These are phyloP conservation scores for Muntiacus muntjak DNA, from an alignment of 2,113 vertebrate species.

Conservation along the genomic window DNA sequence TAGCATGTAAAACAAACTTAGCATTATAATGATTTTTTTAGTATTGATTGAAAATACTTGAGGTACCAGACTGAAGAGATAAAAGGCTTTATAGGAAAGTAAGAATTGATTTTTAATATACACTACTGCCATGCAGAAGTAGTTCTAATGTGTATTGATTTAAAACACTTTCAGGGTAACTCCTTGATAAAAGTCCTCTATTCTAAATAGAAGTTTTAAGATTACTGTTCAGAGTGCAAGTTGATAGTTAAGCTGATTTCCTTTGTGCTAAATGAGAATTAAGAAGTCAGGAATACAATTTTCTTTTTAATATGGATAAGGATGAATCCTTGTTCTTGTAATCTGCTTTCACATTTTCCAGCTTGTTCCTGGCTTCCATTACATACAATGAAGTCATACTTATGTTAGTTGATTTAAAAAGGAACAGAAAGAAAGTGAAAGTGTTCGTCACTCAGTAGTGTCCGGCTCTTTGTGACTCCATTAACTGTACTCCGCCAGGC, in stretches of 20 bases:
- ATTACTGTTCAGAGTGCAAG: neutral
- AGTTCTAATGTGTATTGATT: conserved; percentile 48
- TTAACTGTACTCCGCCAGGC: neutral
- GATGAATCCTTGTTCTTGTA: neutral
- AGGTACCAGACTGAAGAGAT: conserved; percentile 62
- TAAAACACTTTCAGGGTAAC: conserved; percentile 20
- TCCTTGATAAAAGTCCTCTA: conserved; percentile 29
- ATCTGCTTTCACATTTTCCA: neutral
- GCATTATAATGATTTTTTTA: conserved; percentile 39
- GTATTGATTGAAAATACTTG: conserved; percentile 46
- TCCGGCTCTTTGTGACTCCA: neutral
- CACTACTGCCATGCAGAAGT: conserved; percentile 31
- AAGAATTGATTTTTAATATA: conserved; percentile 65
- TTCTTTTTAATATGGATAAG: neutral
- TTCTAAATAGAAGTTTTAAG: conserved; percentile 28
- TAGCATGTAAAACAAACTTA: neutral
- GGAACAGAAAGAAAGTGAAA: neutral
- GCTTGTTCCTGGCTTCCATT: neutral
- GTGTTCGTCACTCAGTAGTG: accelerated
- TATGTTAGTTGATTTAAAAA: neutral
- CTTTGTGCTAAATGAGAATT: neutral
- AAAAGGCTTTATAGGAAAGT: conserved; percentile 62
- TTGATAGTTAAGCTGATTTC: conserved; percentile 7
- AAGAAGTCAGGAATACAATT: neutral
- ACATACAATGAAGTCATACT: neutral